Conservation (phyloP, 2,797 vertebrate genomes). For the Selene dorsalis region DNA sequence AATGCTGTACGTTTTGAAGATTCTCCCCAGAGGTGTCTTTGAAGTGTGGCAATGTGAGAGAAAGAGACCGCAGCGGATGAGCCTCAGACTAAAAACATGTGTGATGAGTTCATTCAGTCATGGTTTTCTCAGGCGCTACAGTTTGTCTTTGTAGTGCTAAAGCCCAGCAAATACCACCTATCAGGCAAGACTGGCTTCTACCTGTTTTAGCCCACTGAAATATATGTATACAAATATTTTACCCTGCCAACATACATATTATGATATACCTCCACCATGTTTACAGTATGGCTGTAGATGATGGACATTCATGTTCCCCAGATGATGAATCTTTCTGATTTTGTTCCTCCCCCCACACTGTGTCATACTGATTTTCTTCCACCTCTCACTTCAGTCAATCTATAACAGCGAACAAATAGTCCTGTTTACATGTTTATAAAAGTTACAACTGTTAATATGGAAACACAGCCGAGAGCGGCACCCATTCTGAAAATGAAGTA, state of each 20-base stretch:
- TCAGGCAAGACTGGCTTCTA: neutral
- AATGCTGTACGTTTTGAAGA: slow-evolving; percentile 66
- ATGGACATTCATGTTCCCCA: neutral
- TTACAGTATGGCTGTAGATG: neutral
- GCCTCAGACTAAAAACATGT: slow-evolving; percentile 65
- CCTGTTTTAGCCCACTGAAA: neutral
- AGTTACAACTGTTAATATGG: neutral
- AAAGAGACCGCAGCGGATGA: slow-evolving; percentile 53
- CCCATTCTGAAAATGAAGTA: neutral
- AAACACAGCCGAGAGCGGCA: neutral
- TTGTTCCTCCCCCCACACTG: no score
- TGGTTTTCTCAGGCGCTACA: slow-evolving; percentile 31
- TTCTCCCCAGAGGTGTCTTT: slow-evolving; percentile 68
- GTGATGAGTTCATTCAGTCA: slow-evolving; percentile 58
- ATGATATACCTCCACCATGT: neutral
- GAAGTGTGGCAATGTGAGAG: slow-evolving; percentile 70
- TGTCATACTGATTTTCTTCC: neutral
- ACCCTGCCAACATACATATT: neutral
- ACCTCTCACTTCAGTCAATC: no score
- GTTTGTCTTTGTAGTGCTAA: slow-evolving; percentile 10
- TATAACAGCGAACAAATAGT: neutral
- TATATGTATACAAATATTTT: neutral
- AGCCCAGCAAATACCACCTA: neutral
- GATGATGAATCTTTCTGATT: neutral
- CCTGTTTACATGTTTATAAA: neutral